Conservation (phyloP, 1,140 invertebrate species). For the Mizuhopecten yessoensis region DNA sequence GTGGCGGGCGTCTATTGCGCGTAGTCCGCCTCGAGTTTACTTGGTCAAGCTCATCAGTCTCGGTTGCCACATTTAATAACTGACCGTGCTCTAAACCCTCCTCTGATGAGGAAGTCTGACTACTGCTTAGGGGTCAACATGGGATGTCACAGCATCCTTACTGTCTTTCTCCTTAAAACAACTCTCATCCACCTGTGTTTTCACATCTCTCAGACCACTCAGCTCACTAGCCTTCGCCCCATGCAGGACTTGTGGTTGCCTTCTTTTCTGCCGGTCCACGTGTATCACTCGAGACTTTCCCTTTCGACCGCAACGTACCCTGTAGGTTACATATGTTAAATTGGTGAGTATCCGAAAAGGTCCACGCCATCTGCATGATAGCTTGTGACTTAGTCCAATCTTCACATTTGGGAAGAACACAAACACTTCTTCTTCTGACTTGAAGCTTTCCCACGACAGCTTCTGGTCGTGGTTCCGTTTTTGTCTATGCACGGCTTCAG, state of each 20-base stretch:
- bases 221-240: too few species aligned
- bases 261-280: neutral
- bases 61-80: too few species aligned
- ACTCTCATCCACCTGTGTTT: too few species aligned
- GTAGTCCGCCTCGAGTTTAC: too few species aligned
- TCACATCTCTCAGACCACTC: too few species aligned
- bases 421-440: neutral
- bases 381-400: neutral
- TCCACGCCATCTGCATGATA: neutral
- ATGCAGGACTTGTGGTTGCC: neutral
- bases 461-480: neutral
- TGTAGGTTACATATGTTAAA: neutral
- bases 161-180: too few species aligned
- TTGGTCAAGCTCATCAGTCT: too few species aligned
- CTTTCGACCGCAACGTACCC: neutral
- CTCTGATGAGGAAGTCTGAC: too few species aligned
- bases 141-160: too few species aligned
- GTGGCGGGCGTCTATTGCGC: too few species aligned
- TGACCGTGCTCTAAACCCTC: too few species aligned
- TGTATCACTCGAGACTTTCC: neutral
- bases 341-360: neutral
- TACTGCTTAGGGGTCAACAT: too few species aligned
- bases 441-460: slow-evolving; percentile 23
- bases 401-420: neutral
- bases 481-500: neutral